Evolutionary conservation across 2,113 vertebrate species (phyloP).

Genomic region (Enhydra lutris): DNA sequence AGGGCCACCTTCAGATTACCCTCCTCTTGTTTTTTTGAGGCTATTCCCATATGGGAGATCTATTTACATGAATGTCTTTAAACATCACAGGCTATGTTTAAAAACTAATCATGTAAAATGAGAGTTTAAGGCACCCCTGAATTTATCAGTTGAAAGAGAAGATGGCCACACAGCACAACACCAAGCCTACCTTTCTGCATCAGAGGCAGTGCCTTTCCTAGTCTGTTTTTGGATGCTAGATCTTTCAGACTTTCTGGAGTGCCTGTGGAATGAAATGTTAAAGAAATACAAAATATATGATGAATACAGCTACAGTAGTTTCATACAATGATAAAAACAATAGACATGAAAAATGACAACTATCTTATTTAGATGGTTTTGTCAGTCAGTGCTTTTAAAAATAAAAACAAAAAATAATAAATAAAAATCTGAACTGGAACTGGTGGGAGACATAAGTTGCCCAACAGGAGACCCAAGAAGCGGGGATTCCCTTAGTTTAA

Average conservation of each 20-base stretch:
- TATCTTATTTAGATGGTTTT: conserved; percentile 50
- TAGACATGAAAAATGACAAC: conserved; percentile 63
- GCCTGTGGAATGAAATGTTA: conserved; percentile 88
- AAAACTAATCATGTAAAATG: rapidly evolving
- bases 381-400: conserved; percentile 20
- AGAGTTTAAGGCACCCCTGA: background rate
- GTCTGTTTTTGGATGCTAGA: conserved; percentile 90
- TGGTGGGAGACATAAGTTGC: background rate
- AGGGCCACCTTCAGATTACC: background rate
- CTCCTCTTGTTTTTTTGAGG: background rate
- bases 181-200: conserved; percentile 92
- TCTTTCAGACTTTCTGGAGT: conserved; percentile 92
- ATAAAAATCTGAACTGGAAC: background rate
- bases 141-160: background rate
- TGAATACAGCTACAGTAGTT: conserved; percentile 71
- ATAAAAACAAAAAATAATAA: background rate
- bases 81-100: background rate
- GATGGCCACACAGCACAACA: conserved; percentile 26
- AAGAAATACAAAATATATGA: conserved; percentile 80
- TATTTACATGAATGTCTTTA: background rate
- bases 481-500: background rate
- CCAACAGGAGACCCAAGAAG: conserved; percentile 15
- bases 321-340: conserved; percentile 63
- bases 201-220: conserved; percentile 88
- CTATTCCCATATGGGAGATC: background rate